These are phyloP conservation scores for Streblospio benedicti DNA, from an alignment of 1,140 invertebrate species.

Conservation along the genomic window DNA sequence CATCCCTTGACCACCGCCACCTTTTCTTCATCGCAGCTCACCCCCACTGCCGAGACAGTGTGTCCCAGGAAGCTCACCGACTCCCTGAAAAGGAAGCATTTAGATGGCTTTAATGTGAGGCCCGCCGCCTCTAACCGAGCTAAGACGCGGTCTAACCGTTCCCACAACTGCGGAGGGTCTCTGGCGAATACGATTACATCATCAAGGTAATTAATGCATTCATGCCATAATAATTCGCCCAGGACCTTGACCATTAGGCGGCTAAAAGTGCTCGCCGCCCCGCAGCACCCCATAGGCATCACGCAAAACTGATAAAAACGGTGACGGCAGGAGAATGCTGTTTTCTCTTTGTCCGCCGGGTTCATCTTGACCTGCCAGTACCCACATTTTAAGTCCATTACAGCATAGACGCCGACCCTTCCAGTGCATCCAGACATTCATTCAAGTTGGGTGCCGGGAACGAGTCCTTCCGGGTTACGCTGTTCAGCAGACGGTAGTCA, in stretches of 20 bases:
- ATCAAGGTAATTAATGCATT: constrained; percentile 19
- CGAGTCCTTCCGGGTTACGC: no score
- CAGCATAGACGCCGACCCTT: no score
- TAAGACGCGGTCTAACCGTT: constrained; percentile 34
- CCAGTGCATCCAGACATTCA: no score
- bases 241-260: no score
- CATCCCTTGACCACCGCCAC: constrained; percentile 22
- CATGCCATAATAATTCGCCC: no score
- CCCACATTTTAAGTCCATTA: no score
- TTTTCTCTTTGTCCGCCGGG: neutral
- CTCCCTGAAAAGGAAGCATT: constrained; percentile 19
- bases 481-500: no score
- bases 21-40: constrained; percentile 30
- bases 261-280: no score
- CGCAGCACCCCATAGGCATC: no score
- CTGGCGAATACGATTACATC: constrained; percentile 14
- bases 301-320: no score
- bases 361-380: neutral
- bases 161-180: constrained; percentile 41
- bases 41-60: constrained; percentile 12
- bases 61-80: constrained; percentile 21
- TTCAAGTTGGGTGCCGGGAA: no score
- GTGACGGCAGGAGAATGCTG: neutral
- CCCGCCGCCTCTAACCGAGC: constrained; percentile 26
- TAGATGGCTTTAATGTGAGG: constrained; percentile 22